Evolutionary conservation across 2,888 invertebrate species (phyloP), one percentile per base, ranked within the genome.

Genomic region (Lathronympha strigana): DNA sequence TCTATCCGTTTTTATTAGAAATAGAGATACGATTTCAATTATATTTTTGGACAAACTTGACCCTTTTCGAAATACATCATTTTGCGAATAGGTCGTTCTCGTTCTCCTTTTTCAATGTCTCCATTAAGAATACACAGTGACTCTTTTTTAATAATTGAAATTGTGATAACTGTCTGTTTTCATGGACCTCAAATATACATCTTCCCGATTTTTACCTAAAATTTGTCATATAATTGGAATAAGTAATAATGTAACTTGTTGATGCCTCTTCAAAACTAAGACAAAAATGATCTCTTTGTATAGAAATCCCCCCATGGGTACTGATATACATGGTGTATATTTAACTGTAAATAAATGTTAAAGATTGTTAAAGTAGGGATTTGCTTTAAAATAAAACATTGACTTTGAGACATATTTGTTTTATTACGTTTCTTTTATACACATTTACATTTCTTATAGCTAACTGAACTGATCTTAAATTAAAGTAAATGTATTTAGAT

Each of bases 271-370:
- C 17, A 40, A 17, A 40, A 13, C 28, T 23, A 57, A 50, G 49
- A 55, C 40, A 57, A 51, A 63, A 51, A 47, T 60, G 64, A 64
- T 64, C 64, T 64, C 64, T 60, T 51, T 64, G 63, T 64, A 58
- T 64, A 64, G 36, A 55, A 64, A 53, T 53, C 43, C 28, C 28
- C 23, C 38, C 47, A 21, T 45, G 40, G 19, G 25, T 45, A 58
- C 43, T 58, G n/a, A 31, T 49, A 55, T 25, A 31, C 64, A 60
- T 38, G 53, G 45, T 60, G 60, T 33, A 9, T 58, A 58, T 53
- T 51, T 64, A 38, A 64, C 11, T 64, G 64, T 64, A 64, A 64
- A 64, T 64, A 64, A 64, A 64, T 25, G 64, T 64, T 64, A 38
- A 53, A 38, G 15, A 53, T 64, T 64, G 64, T 58, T 64, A 43